phyloP scores from a whole-genome alignment of 2,888 invertebrate species.

The Steinernema carpocapsae region DNA sequence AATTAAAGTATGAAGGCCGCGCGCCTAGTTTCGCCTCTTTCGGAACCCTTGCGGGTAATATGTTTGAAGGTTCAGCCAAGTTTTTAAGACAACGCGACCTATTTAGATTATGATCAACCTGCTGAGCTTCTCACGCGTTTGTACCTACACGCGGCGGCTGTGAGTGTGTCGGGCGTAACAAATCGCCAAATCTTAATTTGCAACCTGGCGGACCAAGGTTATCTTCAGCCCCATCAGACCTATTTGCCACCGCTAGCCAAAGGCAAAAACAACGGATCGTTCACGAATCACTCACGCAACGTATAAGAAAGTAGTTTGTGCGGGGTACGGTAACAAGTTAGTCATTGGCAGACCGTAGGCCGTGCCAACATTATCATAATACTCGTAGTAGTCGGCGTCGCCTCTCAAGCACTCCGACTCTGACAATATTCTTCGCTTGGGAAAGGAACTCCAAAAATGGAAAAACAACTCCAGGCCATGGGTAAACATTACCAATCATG shows the following conservation, averaged over 20 bases:
- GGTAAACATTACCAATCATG: slow-evolving; percentile 30
- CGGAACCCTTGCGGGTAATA: background rate
- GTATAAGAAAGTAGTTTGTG: background rate
- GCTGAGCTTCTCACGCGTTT: slow-evolving; percentile 25
- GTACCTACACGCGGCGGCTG: slow-evolving; percentile 12
- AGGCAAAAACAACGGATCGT: background rate
- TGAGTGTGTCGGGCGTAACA: slow-evolving; percentile 11
- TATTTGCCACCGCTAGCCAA: too few relatives aligned
- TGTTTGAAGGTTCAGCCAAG: background rate
- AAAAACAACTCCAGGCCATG: slow-evolving; percentile 29
- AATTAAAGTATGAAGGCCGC: background rate
- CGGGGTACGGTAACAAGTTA: slow-evolving; percentile 11
- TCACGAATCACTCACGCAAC: background rate
- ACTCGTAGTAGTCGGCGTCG: background rate
- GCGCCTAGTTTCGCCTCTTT: background rate
- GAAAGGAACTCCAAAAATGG: slow-evolving; percentile 19
- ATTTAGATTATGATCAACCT: slow-evolving; percentile 31
- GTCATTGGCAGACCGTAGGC: slow-evolving; percentile 13
- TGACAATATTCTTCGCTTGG: slow-evolving; percentile 3
- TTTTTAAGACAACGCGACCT: slow-evolving; percentile 26
- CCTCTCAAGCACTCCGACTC: background rate
- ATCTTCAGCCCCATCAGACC: slow-evolving; percentile 6
- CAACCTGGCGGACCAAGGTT: slow-evolving; percentile 30
- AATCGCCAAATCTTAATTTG: slow-evolving; percentile 20
- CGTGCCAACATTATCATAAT: slow-evolving; percentile 26